phyloP scores from a whole-genome alignment of 2,888 invertebrate species.

The Acrocera orbiculus region DNA sequence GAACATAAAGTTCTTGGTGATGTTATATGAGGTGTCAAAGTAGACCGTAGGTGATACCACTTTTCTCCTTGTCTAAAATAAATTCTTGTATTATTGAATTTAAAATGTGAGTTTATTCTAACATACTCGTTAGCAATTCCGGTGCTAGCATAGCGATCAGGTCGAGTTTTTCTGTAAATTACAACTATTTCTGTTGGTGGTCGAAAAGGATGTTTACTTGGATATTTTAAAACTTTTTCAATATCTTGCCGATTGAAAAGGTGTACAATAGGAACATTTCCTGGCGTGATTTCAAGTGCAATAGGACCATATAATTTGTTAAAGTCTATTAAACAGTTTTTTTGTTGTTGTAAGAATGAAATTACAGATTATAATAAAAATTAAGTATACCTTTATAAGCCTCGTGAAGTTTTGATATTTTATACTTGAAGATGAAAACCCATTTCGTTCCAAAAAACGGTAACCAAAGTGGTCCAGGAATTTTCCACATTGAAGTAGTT shows the following conservation, averaged over 20 bases:
- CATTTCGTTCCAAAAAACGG: slow-evolving; percentile 66
- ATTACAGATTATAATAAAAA: not conserved
- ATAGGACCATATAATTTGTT: slow-evolving; percentile 56
- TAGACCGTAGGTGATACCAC: slow-evolving; percentile 56
- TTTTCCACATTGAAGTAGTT: slow-evolving; percentile 24
- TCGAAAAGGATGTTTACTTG: slow-evolving; percentile 57
- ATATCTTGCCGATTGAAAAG: slow-evolving; percentile 53
- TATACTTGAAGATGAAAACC: slow-evolving; percentile 54
- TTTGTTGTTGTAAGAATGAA: too few species aligned
- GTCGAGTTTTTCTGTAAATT: slow-evolving; percentile 50
- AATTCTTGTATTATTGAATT: too few species aligned
- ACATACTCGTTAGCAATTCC: slow-evolving; percentile 74
- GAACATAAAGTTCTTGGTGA: slow-evolving; percentile 57
- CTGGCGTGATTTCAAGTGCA: slow-evolving; percentile 58
- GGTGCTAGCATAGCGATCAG: slow-evolving; percentile 63
- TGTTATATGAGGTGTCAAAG: slow-evolving; percentile 56
- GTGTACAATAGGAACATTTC: slow-evolving; percentile 54
- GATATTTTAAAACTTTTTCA: slow-evolving; percentile 54
- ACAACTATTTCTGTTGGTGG: slow-evolving; percentile 70
- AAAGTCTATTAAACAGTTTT: slow-evolving; percentile 44
- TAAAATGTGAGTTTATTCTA: slow-evolving; percentile 11
- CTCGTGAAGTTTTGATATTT: slow-evolving; percentile 56
- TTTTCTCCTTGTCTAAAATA: slow-evolving; percentile 55
- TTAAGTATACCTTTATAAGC: slow-evolving; percentile 50
- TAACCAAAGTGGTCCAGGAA: slow-evolving; percentile 57